A percentile compares a stretch with the other conserved stretches of the same genome.
These are phyloP conservation scores for Lycocorax pyrrhopterus DNA, from an alignment of 2,113 vertebrate genomes.

Conservation along the genomic window DNA sequence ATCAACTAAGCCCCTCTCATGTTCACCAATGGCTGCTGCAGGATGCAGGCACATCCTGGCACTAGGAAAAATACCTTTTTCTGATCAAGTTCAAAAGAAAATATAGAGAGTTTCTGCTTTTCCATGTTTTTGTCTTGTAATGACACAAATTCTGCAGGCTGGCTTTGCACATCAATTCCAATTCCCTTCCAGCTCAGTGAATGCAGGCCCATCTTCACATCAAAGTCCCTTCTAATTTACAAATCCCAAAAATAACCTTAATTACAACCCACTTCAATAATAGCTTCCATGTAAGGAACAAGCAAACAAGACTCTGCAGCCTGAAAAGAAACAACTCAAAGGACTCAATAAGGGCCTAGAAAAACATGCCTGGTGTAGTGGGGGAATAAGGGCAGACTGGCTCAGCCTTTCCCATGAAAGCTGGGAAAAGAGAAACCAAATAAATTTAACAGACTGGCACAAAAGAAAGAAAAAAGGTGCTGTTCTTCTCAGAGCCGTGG, in stretches of 20 bases:
- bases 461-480: neutral
- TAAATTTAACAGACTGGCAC: neutral
- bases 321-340: neutral
- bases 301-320: neutral
- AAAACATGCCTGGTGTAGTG: neutral
- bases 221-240: slow-evolving; percentile 37
- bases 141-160: neutral
- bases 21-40: neutral
- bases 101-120: neutral
- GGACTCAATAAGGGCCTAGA: neutral
- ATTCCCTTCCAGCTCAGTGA: slow-evolving; percentile 14
- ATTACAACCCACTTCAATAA: slow-evolving; percentile 28
- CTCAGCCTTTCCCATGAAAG: neutral
- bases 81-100: neutral
- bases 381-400: neutral
- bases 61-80: neutral
- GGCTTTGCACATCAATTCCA: neutral
- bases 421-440: neutral
- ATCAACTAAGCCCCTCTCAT: neutral
- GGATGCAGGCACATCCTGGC: neutral
- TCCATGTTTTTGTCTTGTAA: neutral
- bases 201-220: neutral
- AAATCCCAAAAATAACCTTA: slow-evolving; percentile 18
- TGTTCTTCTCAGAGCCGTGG: neutral
- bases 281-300: neutral